Evolutionary conservation across 2,113 vertebrate genomes (phyloP), one percentile per base, ranked within the genome.

Genomic region (Eudyptes chrysolophus): DNA sequence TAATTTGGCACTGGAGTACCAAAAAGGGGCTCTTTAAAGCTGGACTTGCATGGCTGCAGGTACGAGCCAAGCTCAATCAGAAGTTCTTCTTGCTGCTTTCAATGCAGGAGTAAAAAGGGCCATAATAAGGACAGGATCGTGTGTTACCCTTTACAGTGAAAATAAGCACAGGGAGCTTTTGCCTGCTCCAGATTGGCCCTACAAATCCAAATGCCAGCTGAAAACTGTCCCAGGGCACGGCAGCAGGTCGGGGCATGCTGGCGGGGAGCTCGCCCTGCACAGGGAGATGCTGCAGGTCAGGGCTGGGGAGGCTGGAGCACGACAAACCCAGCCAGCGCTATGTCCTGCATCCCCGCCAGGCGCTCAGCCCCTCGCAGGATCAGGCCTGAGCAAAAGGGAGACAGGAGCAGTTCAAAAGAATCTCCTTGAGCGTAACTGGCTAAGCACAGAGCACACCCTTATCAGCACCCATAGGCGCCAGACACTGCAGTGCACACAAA

Each of bases 181-280:
- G 0, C 51, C 62, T 7, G 74, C 84, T 32, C 83, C 48, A 7
- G 49, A 10, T 7, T 34, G 61, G 22, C 78, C 55, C 74, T 11
- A 17, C 51, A 71, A n/a, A 57, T 4, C 68, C 51, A 11, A 64
- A 8, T 1, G 0, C 6, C 25, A 9, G 27, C 69, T 29, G 91
- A 40, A 84, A 84, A 6, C 16, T 2, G 3, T 16, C 77, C 54
- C 12, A 2, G 60, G 52, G 32, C 48, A 27, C 2, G 0, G 0
- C 0, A 5, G 15, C 9, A 3, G 29, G 8, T 11, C 3, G 0
- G 40, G 57, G 7, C 11, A 14, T 5, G 1, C 32, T 3, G 3
- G n/a, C 2, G 6, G 3, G 61, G 30, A 72, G 38, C 52, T 36
- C 32, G 2, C 27, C 57, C 7, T 8, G 51, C 66, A 2, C 0